A percentile compares a stretch with the other conserved stretches of the same genome.
These are phyloP conservation scores for Coptodon rendalli DNA, from an alignment of 2,113 vertebrate genomes.

Conservation along the genomic window DNA sequence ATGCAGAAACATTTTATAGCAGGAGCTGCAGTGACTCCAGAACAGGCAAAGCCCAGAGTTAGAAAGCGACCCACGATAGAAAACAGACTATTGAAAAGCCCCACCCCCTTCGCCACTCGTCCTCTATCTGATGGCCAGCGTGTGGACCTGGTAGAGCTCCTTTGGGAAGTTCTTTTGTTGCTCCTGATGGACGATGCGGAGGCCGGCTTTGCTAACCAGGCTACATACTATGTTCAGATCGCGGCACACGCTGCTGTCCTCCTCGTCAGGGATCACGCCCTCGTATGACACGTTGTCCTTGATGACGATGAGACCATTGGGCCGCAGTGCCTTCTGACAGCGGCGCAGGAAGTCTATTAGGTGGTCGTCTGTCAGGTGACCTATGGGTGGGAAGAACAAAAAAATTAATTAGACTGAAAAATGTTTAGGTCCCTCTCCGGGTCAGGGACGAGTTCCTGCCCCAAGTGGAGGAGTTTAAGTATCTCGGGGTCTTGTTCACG, in stretches of 20 bases:
- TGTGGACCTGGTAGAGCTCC: conserved; percentile 94
- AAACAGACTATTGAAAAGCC: background rate
- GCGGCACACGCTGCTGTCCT: conserved; percentile 96
- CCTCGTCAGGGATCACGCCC: conserved; percentile 89
- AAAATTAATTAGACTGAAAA: background rate
- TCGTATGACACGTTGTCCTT: conserved; percentile 97
- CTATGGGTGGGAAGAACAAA: conserved; percentile 44
- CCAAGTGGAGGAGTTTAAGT: background rate
- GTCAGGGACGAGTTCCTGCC: background rate
- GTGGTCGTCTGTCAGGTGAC: conserved; percentile 89
- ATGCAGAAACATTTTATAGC: background rate
- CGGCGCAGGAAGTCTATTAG: conserved; percentile 85
- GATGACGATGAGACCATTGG: conserved; percentile 85
- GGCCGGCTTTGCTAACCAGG: conserved; percentile 78
- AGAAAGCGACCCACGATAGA: background rate
- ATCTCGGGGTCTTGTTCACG: background rate
- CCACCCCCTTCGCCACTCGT: background rate
- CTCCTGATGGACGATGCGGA: conserved; percentile 81
- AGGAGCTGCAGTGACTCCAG: background rate
- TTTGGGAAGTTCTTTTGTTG: conserved; percentile 89
- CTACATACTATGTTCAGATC: conserved; percentile 77
- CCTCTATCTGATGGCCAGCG: conserved; percentile 85
- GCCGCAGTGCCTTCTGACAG: conserved; percentile 78
- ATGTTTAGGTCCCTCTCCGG: background rate
- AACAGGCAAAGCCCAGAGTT: background rate